phyloP scores from a whole-genome alignment of 2,888 invertebrate genomes.

The Dasysyrphus albostriatus region DNA sequence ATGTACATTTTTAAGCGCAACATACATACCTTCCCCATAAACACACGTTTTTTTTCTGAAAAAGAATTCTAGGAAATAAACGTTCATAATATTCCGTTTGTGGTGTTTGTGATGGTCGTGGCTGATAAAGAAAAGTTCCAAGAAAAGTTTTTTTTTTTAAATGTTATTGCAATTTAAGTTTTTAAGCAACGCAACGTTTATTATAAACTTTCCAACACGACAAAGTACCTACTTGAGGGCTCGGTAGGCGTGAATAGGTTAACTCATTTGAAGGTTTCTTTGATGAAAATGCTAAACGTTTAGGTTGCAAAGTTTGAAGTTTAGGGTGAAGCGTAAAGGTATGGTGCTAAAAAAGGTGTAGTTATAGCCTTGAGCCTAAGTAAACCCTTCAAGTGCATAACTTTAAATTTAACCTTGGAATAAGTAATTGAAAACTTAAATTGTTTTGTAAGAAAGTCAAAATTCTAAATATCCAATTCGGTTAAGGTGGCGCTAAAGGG shows the following conservation, averaged over 20 bases:
- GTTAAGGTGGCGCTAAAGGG: too few species aligned
- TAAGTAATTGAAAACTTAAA: not conserved
- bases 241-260: not conserved
- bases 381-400: not conserved
- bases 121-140: constrained; percentile 7
- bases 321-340: not conserved
- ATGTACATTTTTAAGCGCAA: constrained; percentile 8
- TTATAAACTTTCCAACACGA: not conserved
- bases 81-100: not conserved
- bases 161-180: not conserved
- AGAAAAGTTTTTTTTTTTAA: constrained; percentile 13
- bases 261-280: not conserved
- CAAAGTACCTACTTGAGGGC: not conserved
- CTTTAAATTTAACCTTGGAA: not conserved
- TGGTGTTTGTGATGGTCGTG: not conserved
- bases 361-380: not conserved
- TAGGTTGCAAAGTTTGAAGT: not conserved
- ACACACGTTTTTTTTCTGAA: not conserved
- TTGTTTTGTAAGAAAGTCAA: too few species aligned
- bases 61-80: constrained; percentile 7
- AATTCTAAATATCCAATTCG: too few species aligned
- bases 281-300: not conserved
- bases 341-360: not conserved
- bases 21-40: not conserved
- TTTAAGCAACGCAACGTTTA: not conserved